Base-by-base conservation (phyloP, 2,888 invertebrate genomes). In the Hydrotaea diabolus region DNA sequence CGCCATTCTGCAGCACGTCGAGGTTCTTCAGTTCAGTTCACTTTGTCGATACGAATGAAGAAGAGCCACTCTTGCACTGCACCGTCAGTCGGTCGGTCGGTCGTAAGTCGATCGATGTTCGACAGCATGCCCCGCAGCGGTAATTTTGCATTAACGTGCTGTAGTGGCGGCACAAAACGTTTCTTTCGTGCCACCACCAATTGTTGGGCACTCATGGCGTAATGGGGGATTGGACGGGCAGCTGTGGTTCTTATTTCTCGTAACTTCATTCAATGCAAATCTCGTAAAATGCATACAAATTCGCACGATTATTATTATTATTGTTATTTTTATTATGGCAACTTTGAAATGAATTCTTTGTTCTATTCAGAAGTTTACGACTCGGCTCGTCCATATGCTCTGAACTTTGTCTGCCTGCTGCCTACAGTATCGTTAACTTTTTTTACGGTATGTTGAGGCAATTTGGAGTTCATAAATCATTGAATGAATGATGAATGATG, bases 291-390 rank as follows among this genome's bases (percentile, higher is more conserved):
- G 74, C 53, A 83, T 69, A 46, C 43, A 83, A 80, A 77, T 83
- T 83, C 83, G 83, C 83, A 83, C 80, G 83, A 83, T 83, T 83
- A 80, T 83, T 74, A 71, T 83, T 46, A 80, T 36, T 83, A 77
- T 80, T 83, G 62, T 69, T 43, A 43, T 9, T 59, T 26, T 36
- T 31, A 26, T n/a, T 31, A 26, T 15, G 15, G 39, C 19, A n/a
- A 21, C 23, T 69, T 69, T 46, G 21, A 23, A 43, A 69, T 46
- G 69, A 23, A 46, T 69, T 69, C 46, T 69, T 69, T 69, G 69
- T 69, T 69, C 69, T 69, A 69, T 23, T 21, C 17, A 19, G 43
- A 19, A 19, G 11, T 66, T 26, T 62, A 39, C 17, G 31, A 2
- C n/a, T 55, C 31, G 7, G 2, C 7, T 59, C n/a, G n/a, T n/a